These are phyloP conservation scores for Dendrocincla tyrannina DNA, from an alignment of 2,797 vertebrate genomes.

Conservation along the genomic window DNA sequence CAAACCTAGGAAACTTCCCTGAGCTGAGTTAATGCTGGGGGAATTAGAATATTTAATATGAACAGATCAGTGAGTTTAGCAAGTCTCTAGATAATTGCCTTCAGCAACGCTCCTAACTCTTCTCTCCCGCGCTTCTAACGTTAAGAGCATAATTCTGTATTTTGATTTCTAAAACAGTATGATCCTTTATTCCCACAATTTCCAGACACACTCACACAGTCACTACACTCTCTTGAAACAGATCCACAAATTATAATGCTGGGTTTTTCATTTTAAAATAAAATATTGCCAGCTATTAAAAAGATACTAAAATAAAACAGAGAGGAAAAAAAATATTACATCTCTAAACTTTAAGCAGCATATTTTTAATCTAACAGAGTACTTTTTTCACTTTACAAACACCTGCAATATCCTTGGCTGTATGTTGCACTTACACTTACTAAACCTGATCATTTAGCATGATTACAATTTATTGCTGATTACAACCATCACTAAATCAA, in stretches of 20 bases:
- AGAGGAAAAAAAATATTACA: not conserved
- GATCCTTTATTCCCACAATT: not conserved
- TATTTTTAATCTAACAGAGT: not conserved
- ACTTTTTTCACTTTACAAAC: not conserved
- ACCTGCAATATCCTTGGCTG: not conserved
- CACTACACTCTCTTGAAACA: not conserved
- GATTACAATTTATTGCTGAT: conserved; percentile 21
- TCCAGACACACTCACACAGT: not conserved
- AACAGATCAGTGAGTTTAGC: not conserved
- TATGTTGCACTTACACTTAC: not conserved
- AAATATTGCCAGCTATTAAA: not conserved
- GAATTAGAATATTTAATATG: conserved; percentile 14
- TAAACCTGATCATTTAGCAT: not conserved
- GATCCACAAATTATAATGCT: not conserved
- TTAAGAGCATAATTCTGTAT: conserved; percentile 16
- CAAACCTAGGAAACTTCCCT: not conserved
- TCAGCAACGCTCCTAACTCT: not conserved
- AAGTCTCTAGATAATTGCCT: conserved; percentile 16
- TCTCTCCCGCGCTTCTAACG: not conserved
- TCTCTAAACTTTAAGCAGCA: not conserved
- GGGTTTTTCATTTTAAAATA: not conserved
- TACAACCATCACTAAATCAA: not conserved
- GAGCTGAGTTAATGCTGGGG: not conserved
- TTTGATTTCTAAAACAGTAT: conserved; percentile 18
- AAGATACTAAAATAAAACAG: not conserved